Evolutionary conservation across 1,140 invertebrate species (phyloP).

Genomic region (Drosophila gunungcola): DNA sequence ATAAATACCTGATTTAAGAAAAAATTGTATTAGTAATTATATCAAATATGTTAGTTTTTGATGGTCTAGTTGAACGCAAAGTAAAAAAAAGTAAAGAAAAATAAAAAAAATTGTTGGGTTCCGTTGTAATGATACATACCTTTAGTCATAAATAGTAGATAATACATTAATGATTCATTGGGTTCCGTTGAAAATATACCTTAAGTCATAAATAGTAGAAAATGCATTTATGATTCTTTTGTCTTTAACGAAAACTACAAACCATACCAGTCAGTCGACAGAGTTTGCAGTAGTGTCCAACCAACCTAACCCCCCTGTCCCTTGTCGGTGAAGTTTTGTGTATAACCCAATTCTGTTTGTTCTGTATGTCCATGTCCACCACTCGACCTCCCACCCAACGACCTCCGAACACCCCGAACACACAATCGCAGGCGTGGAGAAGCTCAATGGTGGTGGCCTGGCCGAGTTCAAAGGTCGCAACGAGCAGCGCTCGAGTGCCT

Average conservation of each 20-base stretch:
- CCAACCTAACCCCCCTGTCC: constrained; percentile 34
- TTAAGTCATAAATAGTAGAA: too few species aligned
- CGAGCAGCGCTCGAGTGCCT: constrained; percentile 86
- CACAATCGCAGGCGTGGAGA: constrained; percentile 85
- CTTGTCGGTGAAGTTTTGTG: constrained; percentile 36
- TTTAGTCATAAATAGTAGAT: too few species aligned
- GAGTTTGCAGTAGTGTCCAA: background rate
- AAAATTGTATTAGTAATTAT: too few species aligned
- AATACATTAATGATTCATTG: too few species aligned
- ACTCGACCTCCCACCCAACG: constrained; percentile 32
- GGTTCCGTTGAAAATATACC: background rate
- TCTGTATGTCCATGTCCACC: constrained; percentile 61
- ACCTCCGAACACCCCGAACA: constrained; percentile 12
- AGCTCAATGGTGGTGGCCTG: constrained; percentile 87
- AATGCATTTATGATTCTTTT: too few species aligned
- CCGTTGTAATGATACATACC: too few species aligned
- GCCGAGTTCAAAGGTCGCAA: constrained; percentile 87
- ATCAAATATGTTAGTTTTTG: too few species aligned
- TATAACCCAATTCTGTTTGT: constrained; percentile 45
- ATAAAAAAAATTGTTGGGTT: too few species aligned
- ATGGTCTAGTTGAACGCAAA: too few species aligned
- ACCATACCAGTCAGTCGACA: background rate
- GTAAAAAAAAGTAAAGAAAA: too few species aligned
- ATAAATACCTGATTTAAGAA: too few species aligned
- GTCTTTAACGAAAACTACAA: background rate